Base-by-base conservation (phyloP, 2,888 invertebrate species). In the Bugula neritina region DNA sequence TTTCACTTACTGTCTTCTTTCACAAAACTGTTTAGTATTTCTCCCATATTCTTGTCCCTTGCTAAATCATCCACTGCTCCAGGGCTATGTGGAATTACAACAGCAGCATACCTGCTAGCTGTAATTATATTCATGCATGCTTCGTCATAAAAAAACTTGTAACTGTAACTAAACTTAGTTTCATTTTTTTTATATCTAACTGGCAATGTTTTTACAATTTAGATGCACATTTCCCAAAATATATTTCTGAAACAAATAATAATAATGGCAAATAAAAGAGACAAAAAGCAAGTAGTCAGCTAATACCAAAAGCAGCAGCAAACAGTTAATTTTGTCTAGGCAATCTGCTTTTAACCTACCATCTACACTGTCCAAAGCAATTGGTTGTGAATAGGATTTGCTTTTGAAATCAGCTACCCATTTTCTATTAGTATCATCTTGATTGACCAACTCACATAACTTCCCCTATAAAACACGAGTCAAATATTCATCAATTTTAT, bases 331-430 rank as follows among this genome's bases (percentile, higher is more conserved):
- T n/a, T n/a, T n/a, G n/a, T n/a, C n/a, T n/a, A n/a, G n/a, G n/a
- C n/a, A n/a, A n/a, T n/a, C n/a, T n/a, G n/a, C n/a, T n/a, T n/a
- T n/a, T n/a, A n/a, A n/a, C n/a, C 78, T 78, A 85, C 85, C 81
- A 76, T 86, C 85, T 58, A 86, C 80, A 10, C 84, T 81, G 72
- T 83, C 82, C 54, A 86, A 77, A n/a, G 80, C 81, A 31, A 85
- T 82, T 1, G 85, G 85, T 54, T 80, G 81, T 1, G 85, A 80
- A 72, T 80, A 80, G 1, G 85, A 76, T 77, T 86, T 86, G 69
- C 84, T 82, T n/a, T 82, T 76, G 73, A 86, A 86, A 73, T 86
- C 86, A 76, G 82, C 84, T 69, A 86, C 78, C 85, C 85, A 86
- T 58, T 84, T 77, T 71, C 84, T 77, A 75, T 83, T 85, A 73